A percentile compares a stretch with the other conserved stretches of the same genome.
These are phyloP conservation scores for Eptatretus atami DNA, from an alignment of 2,797 vertebrate species.

Conservation along the genomic window DNA sequence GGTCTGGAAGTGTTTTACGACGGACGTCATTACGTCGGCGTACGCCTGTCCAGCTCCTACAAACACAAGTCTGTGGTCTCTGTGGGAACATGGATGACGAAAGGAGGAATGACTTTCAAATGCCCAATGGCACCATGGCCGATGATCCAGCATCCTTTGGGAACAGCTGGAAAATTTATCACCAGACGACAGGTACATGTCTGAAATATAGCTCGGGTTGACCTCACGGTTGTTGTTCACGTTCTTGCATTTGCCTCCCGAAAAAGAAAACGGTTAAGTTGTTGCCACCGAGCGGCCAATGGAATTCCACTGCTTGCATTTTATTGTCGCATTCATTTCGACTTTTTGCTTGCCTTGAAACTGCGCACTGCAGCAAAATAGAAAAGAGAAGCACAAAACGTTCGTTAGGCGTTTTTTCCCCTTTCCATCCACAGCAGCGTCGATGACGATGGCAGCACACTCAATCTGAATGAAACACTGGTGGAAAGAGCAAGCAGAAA, in stretches of 20 bases:
- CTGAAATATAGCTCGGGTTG: too few relatives aligned
- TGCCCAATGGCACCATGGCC: neutral
- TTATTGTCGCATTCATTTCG: too few relatives aligned
- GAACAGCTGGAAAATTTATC: constrained; percentile 1
- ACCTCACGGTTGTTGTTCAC: too few relatives aligned
- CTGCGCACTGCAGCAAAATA: too few relatives aligned
- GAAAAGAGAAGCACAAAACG: too few relatives aligned
- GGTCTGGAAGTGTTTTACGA: constrained; percentile 1
- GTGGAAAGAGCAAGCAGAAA: neutral
- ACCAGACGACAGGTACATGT: neutral
- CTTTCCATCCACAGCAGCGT: neutral
- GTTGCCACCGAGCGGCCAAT: too few relatives aligned
- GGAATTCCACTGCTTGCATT: too few relatives aligned
- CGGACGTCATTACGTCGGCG: neutral
- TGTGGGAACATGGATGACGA: constrained; percentile 1
- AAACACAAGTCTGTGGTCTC: neutral
- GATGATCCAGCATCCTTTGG: neutral
- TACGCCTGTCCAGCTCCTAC: neutral
- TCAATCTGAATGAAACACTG: neutral
- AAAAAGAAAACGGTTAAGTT: too few relatives aligned
- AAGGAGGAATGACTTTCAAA: neutral
- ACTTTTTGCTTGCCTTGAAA: too few relatives aligned
- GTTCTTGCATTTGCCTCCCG: too few relatives aligned
- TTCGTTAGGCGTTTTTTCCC: neutral
- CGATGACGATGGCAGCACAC: neutral